Base-by-base conservation (phyloP, 2,888 invertebrate species). In the Agonopterix subpropinquella region DNA sequence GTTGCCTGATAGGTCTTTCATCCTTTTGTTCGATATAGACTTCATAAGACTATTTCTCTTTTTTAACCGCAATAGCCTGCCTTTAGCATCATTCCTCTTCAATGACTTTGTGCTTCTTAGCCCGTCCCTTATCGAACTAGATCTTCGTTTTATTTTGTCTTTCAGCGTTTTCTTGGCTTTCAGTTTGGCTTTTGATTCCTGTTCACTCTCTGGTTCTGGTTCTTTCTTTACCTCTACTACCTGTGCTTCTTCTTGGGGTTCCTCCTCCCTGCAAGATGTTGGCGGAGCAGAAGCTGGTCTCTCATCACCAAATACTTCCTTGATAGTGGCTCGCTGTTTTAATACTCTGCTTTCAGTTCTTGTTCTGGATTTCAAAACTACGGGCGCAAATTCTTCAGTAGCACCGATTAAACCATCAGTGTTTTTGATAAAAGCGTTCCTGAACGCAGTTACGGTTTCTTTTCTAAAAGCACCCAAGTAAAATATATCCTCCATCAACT, bases 201-300 rank as follows among this genome's bases (percentile, higher is more conserved):
- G 28, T 28, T 28, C 28, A 28, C 28, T 28, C 44, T 69, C 68
- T 13, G 63, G 56, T 54, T 68, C 70, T 42, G 71, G 64, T 68
- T 82, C 77, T 57, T 80, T 80, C 57, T 83, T 82, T 52, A 78
- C 65, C 61, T 71, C 64, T 11, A 72, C 56, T 56, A 70, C 72
- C 55, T 81, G 77, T 43, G 77, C 80, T 41, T 60, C 62, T 58
- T 69, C 76, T 37, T 45, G 37, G 13, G 10, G 39, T 5, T 50
- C 50, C 4, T 47, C 47, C 2, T 90, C 86, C 59, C 87, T 84
- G 62, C 90, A 92, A 4, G 42, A 42, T 53, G 90, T 89, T 0
- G 95, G 95, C 0, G 95, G 95, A 0, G 95, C 95, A 0, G 95
- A 95, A 0, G 95, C 95, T 0, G 96, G 95, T 42, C 95, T 88